These are phyloP conservation scores for Drosophila cognata DNA, from an alignment of 2,888 invertebrate genomes.

Conservation along the genomic window DNA sequence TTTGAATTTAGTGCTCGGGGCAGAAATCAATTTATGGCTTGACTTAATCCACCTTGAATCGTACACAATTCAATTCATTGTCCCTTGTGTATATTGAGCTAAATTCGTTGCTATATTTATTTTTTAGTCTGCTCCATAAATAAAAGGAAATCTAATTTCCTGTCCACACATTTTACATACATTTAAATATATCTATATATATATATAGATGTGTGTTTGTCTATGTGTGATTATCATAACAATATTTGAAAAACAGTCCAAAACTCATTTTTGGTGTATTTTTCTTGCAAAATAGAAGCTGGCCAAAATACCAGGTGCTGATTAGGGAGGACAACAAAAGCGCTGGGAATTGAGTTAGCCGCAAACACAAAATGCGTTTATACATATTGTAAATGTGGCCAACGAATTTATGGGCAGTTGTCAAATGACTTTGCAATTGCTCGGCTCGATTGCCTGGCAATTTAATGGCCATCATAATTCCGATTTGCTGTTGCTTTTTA, in stretches of 20 bases:
- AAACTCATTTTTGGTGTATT: background rate
- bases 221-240: conserved; percentile 37
- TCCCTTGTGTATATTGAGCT: conserved; percentile 9
- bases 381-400: conserved; percentile 55
- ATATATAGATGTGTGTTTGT: conserved; percentile 37
- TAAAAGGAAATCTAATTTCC: conserved; percentile 67
- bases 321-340: background rate
- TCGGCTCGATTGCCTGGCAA: conserved; percentile 53
- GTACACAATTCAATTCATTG: conserved; percentile 64
- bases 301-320: background rate
- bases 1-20: conserved; percentile 58
- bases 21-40: conserved; percentile 68
- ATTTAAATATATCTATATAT: background rate
- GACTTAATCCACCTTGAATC: conserved; percentile 78
- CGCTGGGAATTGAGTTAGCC: background rate
- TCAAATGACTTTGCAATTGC: conserved; percentile 64
- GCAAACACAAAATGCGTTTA: conserved; percentile 35
- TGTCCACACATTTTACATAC: conserved; percentile 61
- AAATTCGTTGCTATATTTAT: conserved; percentile 9
- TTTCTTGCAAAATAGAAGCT: background rate
- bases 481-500: conserved; percentile 52
- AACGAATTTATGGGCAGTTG: conserved; percentile 60
- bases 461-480: conserved; percentile 71
- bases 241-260: conserved; percentile 5
- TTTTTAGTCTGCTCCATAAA: conserved; percentile 17